phyloP scores from a whole-genome alignment of 1,140 invertebrate species.

The Aphelenchoides fujianensis region DNA sequence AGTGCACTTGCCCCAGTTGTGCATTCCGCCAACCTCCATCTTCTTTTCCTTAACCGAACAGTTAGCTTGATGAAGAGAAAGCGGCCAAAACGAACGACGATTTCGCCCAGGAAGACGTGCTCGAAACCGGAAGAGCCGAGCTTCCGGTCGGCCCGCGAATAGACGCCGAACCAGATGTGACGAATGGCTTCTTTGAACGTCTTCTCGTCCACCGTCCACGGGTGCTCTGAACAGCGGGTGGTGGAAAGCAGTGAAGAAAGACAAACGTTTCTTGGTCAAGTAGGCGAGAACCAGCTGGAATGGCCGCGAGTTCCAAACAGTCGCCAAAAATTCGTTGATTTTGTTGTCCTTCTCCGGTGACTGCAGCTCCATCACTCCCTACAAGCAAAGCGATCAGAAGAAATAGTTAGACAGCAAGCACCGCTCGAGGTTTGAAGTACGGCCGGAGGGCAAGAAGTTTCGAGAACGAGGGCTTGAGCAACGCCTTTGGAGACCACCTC shows the following conservation, averaged over 20 bases:
- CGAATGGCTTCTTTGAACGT: slow-evolving; percentile 14
- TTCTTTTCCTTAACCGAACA: slow-evolving; percentile 13
- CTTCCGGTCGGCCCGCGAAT: slow-evolving; percentile 20
- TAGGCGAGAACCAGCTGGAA: neutral
- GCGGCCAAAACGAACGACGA: neutral
- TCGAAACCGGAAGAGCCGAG: slow-evolving; percentile 69
- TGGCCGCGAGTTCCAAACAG: neutral
- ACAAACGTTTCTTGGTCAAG: neutral
- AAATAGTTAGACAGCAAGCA: too few species aligned
- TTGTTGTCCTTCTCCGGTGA: neutral
- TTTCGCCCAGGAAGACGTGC: slow-evolving; percentile 76
- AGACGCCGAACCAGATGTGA: slow-evolving; percentile 27
- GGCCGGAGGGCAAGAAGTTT: neutral
- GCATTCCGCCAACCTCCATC: slow-evolving; percentile 69
- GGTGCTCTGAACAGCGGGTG: slow-evolving; percentile 1
- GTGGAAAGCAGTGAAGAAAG: neutral
- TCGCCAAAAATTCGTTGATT: neutral
- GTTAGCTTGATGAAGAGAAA: too few species aligned
- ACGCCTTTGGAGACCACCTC: neutral
- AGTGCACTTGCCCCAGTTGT: too few species aligned
- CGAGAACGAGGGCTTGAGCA: neutral
- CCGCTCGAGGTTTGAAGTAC: neutral
- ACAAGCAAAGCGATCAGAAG: too few species aligned
- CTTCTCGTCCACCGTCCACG: slow-evolving; percentile 5
- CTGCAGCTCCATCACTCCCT: too few species aligned